Evolutionary conservation across 2,113 vertebrate species (phyloP), one percentile per base, ranked within the genome.

Genomic region (Empidonax alnorum): DNA sequence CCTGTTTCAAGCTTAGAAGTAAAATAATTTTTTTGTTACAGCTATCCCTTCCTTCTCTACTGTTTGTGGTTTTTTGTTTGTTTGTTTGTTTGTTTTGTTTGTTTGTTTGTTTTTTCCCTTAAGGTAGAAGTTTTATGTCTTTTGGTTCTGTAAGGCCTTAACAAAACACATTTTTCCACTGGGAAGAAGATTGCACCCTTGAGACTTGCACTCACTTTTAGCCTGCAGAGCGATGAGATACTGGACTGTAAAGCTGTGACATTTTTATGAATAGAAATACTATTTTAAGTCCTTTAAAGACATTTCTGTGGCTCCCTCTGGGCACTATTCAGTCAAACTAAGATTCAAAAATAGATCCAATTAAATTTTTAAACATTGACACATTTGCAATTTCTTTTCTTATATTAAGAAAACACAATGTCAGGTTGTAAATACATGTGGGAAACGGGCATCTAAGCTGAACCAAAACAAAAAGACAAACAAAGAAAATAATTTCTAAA

Each of bases 211-310:
- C 22, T 80, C 33, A 67, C 20, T 82, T 89, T 69, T 83, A 92
- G n/a, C 65, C 71, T 81, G n/a, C 22, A 87, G 67, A 77, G 17
- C 21, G 84, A 24, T 69, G 84, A 92, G 65, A 94, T 81, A 91
- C 46, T 61, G 84, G 41, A 73, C 63, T 90, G 79, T 84, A 96
- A 96, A 84, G 6, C 22, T 56, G 42, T 92, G 78, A 80, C 68
- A 89, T 73, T 93, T 91, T 95, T 96, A 95, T 91, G 52, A 96
- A 87, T 75, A 96, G 50, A 89, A 96, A 80, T 88, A 77, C 37
- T 96, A 93, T 94, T 96, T 96, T 94, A 89, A 30, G 78, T 76
- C 16, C 76, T 68, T 85, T 89, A 87, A 80, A 73, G 46, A 84
- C 28, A 73, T 68, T 92, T 89, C 69, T 84, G 74, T 86, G 49